phyloP scores from a whole-genome alignment of 2,888 invertebrate species.

The Auanema freiburgensis region DNA sequence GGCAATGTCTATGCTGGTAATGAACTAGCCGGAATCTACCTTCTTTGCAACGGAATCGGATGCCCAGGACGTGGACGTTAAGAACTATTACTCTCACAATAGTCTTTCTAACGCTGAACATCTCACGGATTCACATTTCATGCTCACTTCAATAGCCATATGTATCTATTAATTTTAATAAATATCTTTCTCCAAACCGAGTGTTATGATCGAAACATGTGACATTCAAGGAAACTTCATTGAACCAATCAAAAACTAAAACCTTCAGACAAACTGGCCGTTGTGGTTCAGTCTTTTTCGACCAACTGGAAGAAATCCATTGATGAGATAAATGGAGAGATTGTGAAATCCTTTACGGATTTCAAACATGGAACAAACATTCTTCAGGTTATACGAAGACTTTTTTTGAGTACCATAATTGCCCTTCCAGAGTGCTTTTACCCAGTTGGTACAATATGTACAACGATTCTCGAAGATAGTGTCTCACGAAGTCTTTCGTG shows the following conservation, averaged over 20 bases:
- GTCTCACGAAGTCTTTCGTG: slow-evolving; percentile 72
- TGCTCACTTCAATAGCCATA: too few species aligned
- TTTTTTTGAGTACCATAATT: slow-evolving; percentile 1
- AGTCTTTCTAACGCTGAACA: too few species aligned
- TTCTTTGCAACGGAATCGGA: too few species aligned
- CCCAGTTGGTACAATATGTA: slow-evolving; percentile 94
- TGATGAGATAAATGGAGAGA: slow-evolving; percentile 90
- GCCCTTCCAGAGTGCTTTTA: slow-evolving; percentile 77
- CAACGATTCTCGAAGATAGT: slow-evolving; percentile 92
- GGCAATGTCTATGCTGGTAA: too few species aligned
- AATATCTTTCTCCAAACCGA: too few species aligned
- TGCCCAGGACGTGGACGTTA: too few species aligned
- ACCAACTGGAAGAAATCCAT: slow-evolving; percentile 92
- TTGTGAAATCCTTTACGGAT: slow-evolving; percentile 91
- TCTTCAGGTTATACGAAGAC: slow-evolving; percentile 73
- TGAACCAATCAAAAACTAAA: not conserved
- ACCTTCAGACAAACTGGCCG: slow-evolving; percentile 73
- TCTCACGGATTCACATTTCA: too few species aligned
- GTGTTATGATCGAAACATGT: too few species aligned
- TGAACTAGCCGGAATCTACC: too few species aligned
- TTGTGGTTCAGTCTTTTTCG: slow-evolving; percentile 85
- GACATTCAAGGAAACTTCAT: not conserved
- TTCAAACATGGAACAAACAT: slow-evolving; percentile 91
- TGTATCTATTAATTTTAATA: too few species aligned
- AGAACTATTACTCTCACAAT: too few species aligned